A percentile compares a stretch with the other conserved stretches of the same genome.
Evolutionary conservation across 2,888 invertebrate species (phyloP).

Genomic region (Ephialtes manifestator): DNA sequence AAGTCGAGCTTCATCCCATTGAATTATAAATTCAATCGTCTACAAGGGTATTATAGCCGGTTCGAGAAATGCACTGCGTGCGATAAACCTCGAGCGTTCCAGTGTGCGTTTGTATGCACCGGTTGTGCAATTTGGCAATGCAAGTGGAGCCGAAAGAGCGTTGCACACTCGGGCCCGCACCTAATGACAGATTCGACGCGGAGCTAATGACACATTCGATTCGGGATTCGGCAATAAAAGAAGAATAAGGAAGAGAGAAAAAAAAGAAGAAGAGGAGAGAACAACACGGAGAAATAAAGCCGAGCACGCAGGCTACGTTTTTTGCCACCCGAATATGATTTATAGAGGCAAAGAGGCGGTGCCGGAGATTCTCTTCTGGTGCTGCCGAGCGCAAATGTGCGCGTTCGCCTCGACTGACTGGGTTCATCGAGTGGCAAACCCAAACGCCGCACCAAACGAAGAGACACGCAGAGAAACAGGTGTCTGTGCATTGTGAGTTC

Average conservation of each 20-base stretch:
- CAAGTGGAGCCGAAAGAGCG: slow-evolving; percentile 15
- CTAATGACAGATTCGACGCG: slow-evolving; percentile 68
- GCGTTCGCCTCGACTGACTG: slow-evolving; percentile 7
- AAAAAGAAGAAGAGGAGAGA: not conserved
- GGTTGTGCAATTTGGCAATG: slow-evolving; percentile 64
- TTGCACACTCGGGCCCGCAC: slow-evolving; percentile 41
- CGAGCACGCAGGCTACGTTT: slow-evolving; percentile 54
- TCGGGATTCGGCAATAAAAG: slow-evolving; percentile 60
- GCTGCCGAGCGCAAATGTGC: slow-evolving; percentile 37
- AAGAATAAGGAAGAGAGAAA: slow-evolving; percentile 12
- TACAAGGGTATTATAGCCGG: not conserved
- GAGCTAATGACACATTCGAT: slow-evolving; percentile 69
- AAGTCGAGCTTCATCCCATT: slow-evolving; percentile 33
- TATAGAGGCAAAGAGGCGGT: slow-evolving; percentile 61
- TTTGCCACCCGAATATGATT: slow-evolving; percentile 62
- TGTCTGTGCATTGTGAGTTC: slow-evolving; percentile 49
- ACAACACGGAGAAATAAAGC: slow-evolving; percentile 35
- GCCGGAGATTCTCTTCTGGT: slow-evolving; percentile 50
- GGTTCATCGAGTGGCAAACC: slow-evolving; percentile 59
- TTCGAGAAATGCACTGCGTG: slow-evolving; percentile 33
- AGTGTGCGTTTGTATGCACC: slow-evolving; percentile 11
- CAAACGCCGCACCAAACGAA: slow-evolving; percentile 11
- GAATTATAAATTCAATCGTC: slow-evolving; percentile 56
- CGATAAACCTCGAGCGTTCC: slow-evolving; percentile 33
- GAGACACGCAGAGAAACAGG: slow-evolving; percentile 67